A percentile compares a stretch with the other conserved stretches of the same genome.
Conservation (phyloP, 1,140 invertebrate species). For the Atopsyche davidsoni region DNA sequence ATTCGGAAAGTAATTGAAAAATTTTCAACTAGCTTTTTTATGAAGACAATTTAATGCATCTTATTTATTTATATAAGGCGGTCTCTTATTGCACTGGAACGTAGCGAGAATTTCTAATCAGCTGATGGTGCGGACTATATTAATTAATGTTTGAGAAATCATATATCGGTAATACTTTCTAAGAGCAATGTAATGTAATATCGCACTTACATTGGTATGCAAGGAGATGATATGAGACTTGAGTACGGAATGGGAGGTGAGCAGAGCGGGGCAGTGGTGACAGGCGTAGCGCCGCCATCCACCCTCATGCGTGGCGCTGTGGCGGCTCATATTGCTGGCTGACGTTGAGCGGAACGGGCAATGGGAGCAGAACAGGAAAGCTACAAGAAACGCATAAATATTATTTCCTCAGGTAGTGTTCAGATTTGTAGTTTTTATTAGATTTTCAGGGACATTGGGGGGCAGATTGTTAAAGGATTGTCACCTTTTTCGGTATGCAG, state of each 20-base stretch:
- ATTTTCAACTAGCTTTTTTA: too few relatives aligned
- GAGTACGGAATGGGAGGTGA: slow-evolving; percentile 10
- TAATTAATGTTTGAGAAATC: too few relatives aligned
- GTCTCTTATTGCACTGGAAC: too few relatives aligned
- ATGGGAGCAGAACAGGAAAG: slow-evolving; percentile 11
- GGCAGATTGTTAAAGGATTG: neutral
- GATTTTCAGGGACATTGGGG: slow-evolving; percentile 2
- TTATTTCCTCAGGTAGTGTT: neutral
- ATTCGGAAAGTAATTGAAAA: too few relatives aligned
- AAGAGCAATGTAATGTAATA: too few relatives aligned
- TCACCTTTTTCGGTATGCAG: slow-evolving; percentile 22
- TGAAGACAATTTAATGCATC: too few relatives aligned
- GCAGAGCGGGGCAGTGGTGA: slow-evolving; percentile 22
- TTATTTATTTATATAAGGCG: too few relatives aligned
- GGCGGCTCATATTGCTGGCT: slow-evolving; percentile 17
- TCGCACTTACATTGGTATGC: slow-evolving; percentile 22
- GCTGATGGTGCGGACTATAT: too few relatives aligned
- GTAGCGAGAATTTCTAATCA: too few relatives aligned
- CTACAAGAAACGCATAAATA: slow-evolving; percentile 14
- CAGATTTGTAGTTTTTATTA: neutral
- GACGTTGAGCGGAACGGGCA: slow-evolving; percentile 18
- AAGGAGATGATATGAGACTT: slow-evolving; percentile 12
- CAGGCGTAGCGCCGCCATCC: slow-evolving; percentile 12
- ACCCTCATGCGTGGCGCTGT: slow-evolving; percentile 11
- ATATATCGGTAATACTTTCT: too few relatives aligned